Percentiles rank a stretch among this genome's conserved stretches.
These are phyloP conservation scores for Coelopa pilipes DNA, from an alignment of 2,888 invertebrate genomes.

Conservation along the genomic window DNA sequence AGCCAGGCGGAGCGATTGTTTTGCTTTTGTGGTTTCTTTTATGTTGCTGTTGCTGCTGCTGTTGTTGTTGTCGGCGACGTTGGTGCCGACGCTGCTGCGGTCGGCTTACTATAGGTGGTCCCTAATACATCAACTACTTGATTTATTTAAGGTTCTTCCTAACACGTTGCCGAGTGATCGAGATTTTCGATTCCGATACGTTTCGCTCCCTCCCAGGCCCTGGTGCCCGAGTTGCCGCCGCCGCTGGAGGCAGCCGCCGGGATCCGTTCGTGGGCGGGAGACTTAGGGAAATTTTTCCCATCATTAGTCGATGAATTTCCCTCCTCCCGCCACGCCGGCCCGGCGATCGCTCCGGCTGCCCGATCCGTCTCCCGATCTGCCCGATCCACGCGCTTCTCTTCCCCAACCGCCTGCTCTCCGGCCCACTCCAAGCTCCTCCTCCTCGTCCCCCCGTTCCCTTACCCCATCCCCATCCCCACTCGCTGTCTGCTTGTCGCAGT, in stretches of 20 bases:
- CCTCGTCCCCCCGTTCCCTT: background rate
- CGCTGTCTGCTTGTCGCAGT: slow-evolving; percentile 28
- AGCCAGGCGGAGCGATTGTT: slow-evolving; percentile 7
- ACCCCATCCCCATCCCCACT: background rate
- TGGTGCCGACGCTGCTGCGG: background rate
- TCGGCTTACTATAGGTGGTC: slow-evolving; percentile 29
- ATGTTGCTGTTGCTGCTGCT: slow-evolving; percentile 16
- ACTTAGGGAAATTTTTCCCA: no score
- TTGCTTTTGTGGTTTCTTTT: slow-evolving; percentile 30
- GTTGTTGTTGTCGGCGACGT: slow-evolving; percentile 13
- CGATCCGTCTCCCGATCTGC: no score
- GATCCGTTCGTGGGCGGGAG: no score
- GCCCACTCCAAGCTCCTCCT: background rate
- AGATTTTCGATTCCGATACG: slow-evolving; percentile 11
- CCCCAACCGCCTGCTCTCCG: no score
- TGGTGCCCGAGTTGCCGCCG: background rate
- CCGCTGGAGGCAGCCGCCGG: no score
- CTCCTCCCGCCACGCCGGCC: no score
- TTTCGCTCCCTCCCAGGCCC: background rate
- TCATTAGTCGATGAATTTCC: no score
- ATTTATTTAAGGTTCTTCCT: slow-evolving; percentile 33
- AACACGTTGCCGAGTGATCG: slow-evolving; percentile 23
- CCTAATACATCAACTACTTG: slow-evolving; percentile 36
- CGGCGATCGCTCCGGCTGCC: no score
- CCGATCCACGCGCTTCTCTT: no score